Evolutionary conservation across 2,888 invertebrate genomes (phyloP).

Genomic region (Entomobrya proxima): DNA sequence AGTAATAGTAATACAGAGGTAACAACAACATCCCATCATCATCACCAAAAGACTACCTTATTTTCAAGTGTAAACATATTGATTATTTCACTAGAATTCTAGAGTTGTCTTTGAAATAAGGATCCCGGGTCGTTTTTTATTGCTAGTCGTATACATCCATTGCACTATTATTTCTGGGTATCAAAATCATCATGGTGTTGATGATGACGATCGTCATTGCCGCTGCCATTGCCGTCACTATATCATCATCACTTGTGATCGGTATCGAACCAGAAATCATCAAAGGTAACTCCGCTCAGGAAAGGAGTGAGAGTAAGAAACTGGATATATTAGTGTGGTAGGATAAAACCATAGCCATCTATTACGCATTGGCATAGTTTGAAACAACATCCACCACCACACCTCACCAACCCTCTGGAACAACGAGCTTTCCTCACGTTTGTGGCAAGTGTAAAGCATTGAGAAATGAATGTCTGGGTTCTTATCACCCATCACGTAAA

Average conservation of each 20-base stretch:
- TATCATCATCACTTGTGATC: constrained; percentile 36
- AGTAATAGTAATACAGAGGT: not conserved
- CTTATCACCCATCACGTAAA: not conserved
- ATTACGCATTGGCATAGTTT: not conserved
- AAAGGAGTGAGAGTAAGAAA: not conserved
- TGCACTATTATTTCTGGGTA: constrained; percentile 1
- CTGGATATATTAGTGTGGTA: not conserved
- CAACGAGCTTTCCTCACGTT: constrained; percentile 33
- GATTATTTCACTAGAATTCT: constrained; percentile 61
- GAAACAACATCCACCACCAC: not conserved
- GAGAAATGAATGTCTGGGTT: not conserved
- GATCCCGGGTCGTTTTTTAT: constrained; percentile 21
- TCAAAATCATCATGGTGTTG: constrained; percentile 46
- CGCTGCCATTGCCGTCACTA: constrained; percentile 17
- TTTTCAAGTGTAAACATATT: constrained; percentile 62
- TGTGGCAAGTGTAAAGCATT: constrained; percentile 10
- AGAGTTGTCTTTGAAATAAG: constrained; percentile 21
- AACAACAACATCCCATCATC: constrained; percentile 32
- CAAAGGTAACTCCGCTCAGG: constrained; percentile 38
- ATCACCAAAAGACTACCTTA: constrained; percentile 33
- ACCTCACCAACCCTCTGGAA: not conserved
- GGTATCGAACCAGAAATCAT: constrained; percentile 60
- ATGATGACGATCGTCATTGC: not conserved
- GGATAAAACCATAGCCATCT: not conserved
- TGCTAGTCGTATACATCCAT: not conserved